A percentile compares a stretch with the other conserved stretches of the same genome.
Evolutionary conservation across 2,888 invertebrate genomes (phyloP).

Genomic region (Drosophila buzzatii): DNA sequence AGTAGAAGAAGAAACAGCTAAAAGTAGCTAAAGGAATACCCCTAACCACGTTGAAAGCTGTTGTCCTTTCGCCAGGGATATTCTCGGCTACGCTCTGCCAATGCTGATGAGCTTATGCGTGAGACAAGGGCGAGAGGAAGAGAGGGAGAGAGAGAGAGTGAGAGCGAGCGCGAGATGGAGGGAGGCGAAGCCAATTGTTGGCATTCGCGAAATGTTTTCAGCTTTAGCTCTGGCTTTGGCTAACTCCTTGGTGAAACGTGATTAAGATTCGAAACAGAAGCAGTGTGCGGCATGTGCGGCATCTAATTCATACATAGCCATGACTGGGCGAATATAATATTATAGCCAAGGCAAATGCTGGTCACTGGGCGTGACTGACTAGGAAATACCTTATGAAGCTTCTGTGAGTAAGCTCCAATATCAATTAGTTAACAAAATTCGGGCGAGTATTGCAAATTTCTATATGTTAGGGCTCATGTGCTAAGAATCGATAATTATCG

Average conservation of each 20-base stretch:
- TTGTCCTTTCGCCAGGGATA: slow-evolving; percentile 15
- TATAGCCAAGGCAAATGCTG: slow-evolving; percentile 27
- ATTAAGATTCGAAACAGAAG: slow-evolving; percentile 55
- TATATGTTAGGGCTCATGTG: too few species aligned
- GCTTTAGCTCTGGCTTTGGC: slow-evolving; percentile 26
- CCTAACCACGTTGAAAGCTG: neutral
- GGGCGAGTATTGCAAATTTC: too few species aligned
- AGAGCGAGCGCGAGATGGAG: neutral
- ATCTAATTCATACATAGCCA: slow-evolving; percentile 65
- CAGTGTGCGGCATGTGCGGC: slow-evolving; percentile 13
- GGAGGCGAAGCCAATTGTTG: slow-evolving; percentile 36
- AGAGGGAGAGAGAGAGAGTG: neutral
- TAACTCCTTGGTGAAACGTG: slow-evolving; percentile 63
- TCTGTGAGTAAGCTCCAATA: too few species aligned
- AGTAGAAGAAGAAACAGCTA: slow-evolving; percentile 10
- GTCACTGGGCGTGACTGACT: slow-evolving; percentile 11
- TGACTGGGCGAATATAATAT: slow-evolving; percentile 53
- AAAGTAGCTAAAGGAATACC: slow-evolving; percentile 1
- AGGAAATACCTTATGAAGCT: neutral
- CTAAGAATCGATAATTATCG: too few species aligned
- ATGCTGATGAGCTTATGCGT: slow-evolving; percentile 57
- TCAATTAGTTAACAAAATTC: too few species aligned
- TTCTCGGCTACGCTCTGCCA: slow-evolving; percentile 28
- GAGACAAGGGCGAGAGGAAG: slow-evolving; percentile 6
- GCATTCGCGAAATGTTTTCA: slow-evolving; percentile 51